These are phyloP conservation scores for Eupithecia subumbrata DNA, from an alignment of 2,888 invertebrate genomes.

Conservation along the genomic window DNA sequence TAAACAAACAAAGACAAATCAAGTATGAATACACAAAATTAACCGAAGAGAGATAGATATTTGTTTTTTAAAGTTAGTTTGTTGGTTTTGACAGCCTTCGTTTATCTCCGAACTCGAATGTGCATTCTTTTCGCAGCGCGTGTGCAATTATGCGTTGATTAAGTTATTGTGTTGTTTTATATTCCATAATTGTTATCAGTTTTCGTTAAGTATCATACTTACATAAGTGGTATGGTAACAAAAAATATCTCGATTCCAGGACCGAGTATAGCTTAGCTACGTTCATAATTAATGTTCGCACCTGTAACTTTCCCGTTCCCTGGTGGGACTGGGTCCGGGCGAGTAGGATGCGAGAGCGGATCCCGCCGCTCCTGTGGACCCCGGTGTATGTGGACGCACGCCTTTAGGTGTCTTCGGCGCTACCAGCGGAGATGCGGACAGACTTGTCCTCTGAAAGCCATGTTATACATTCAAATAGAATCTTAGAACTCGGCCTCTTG, in stretches of 20 bases:
- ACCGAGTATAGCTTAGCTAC: background rate
- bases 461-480: background rate
- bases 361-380: conserved; percentile 74
- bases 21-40: too few species aligned
- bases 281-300: conserved; percentile 54
- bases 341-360: conserved; percentile 85
- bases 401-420: conserved; percentile 81
- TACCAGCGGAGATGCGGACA: conserved; percentile 79
- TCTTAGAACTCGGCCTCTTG: background rate
- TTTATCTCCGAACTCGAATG: too few species aligned
- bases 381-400: conserved; percentile 77
- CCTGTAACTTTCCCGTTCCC: conserved; percentile 95
- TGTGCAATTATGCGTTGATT: too few species aligned
- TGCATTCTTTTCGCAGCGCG: too few species aligned
- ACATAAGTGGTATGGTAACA: background rate
- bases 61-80: too few species aligned
- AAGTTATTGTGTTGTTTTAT: too few species aligned
- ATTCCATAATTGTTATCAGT: too few species aligned
- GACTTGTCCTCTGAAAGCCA: conserved; percentile 71
- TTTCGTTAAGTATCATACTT: too few species aligned
- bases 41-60: too few species aligned
- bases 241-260: background rate
- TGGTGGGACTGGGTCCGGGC: conserved; percentile 90
- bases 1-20: too few species aligned
- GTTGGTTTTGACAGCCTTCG: too few species aligned